These are phyloP conservation scores for Muntiacus reevesi DNA, from an alignment of 2,113 vertebrate species.

Conservation along the genomic window DNA sequence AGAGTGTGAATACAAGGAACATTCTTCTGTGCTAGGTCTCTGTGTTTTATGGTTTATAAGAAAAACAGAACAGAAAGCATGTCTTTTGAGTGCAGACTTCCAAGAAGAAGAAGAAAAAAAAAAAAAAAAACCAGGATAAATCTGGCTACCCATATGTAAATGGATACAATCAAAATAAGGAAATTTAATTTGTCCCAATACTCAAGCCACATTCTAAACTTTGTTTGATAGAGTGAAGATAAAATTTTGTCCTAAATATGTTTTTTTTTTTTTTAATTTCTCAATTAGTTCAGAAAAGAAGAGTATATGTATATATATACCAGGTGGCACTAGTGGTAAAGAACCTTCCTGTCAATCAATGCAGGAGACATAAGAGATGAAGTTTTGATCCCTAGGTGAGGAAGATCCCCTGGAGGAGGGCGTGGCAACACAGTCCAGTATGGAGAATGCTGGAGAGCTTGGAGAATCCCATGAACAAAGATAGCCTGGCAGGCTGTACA, in stretches of 20 bases:
- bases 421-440: background rate
- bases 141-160: background rate
- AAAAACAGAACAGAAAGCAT: background rate
- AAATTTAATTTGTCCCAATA: background rate
- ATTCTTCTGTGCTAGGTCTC: background rate
- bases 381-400: background rate
- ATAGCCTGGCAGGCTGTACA: background rate
- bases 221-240: background rate
- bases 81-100: background rate
- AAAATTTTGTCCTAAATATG: background rate
- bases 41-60: background rate
- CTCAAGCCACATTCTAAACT: background rate
- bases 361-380: background rate
- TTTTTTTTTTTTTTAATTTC: background rate
- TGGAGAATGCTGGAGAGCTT: background rate
- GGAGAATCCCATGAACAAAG: background rate
- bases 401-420: background rate
- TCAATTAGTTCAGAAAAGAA: background rate
- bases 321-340: background rate
- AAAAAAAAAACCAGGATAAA: background rate
- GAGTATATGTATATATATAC: background rate
- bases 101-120: background rate
- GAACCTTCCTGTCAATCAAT: background rate
- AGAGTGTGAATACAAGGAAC: accelerated
- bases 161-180: background rate